phyloP scores from a whole-genome alignment of 2,113 vertebrate species.

The Vulpes ferrilata region DNA sequence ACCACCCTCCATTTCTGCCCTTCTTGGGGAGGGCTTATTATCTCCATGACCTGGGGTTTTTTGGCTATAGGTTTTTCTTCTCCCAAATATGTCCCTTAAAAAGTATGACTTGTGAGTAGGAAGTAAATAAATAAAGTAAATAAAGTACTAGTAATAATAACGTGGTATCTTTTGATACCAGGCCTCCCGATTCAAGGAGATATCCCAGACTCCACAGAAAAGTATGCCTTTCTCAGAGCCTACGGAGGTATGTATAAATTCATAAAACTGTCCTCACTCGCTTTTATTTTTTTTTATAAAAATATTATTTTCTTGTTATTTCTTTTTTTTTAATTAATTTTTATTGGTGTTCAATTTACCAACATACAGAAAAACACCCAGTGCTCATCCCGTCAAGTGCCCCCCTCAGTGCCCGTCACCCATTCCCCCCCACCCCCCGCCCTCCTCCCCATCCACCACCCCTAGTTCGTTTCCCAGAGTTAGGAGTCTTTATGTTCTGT shows the following conservation, averaged over 20 bases:
- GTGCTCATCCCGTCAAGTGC: too few species aligned
- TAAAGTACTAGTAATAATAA: background rate
- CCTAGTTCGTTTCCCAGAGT: too few species aligned
- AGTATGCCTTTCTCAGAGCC: background rate
- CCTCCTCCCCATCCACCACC: too few species aligned
- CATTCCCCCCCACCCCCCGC: too few species aligned
- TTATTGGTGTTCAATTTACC: too few species aligned
- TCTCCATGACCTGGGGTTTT: background rate
- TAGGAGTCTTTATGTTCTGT: too few species aligned
- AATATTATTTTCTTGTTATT: too few species aligned
- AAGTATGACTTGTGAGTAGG: background rate
- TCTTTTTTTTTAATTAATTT: too few species aligned
- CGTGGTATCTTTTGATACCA: background rate
- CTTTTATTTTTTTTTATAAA: background rate
- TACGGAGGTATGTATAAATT: background rate
- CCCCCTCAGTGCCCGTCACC: too few species aligned
- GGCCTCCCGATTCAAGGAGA: background rate
- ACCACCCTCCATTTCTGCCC: background rate
- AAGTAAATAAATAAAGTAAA: background rate
- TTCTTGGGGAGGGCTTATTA: background rate
- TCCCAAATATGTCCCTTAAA: slow-evolving; percentile 14
- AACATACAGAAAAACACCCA: too few species aligned
- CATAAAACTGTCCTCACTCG: background rate
- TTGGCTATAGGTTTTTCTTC: background rate
- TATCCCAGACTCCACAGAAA: background rate